These are phyloP conservation scores for Neolamprologus cancellatus DNA, from an alignment of 2,113 vertebrate species.

Conservation along the genomic window DNA sequence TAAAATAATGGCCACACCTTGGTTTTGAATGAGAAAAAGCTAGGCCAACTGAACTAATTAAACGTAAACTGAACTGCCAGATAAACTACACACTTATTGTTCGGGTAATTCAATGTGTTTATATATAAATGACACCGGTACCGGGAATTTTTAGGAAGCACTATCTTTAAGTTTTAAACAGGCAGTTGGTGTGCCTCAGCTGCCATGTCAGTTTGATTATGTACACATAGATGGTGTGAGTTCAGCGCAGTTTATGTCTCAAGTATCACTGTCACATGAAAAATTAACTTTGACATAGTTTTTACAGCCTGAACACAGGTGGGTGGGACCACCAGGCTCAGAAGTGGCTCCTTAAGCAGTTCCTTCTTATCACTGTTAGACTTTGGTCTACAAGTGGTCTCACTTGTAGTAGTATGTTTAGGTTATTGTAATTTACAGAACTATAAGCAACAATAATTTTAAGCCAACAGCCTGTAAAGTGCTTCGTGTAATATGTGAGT, in stretches of 20 bases:
- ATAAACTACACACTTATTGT: neutral
- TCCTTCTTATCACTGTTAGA: slow-evolving; percentile 6
- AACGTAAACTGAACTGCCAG: neutral
- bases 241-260: neutral
- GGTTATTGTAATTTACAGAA: neutral
- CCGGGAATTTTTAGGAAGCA: neutral
- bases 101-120: neutral
- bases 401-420: neutral
- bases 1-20: slow-evolving; percentile 66
- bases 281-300: slow-evolving; percentile 1
- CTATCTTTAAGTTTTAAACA: neutral
- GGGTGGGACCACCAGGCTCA: slow-evolving; percentile 10
- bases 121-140: neutral
- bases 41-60: slow-evolving; percentile 18
- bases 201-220: neutral
- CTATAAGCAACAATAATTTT: neutral
- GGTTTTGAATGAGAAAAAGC: slow-evolving; percentile 57
- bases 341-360: neutral
- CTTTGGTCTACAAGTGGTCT: slow-evolving; percentile 24
- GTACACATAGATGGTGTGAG: neutral
- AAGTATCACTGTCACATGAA: neutral
- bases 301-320: neutral
- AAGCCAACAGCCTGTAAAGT: neutral
- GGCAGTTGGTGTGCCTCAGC: neutral
- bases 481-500: neutral